Conservation (phyloP, 2,888 invertebrate genomes). For the Lasioglossum leucozonium region DNA sequence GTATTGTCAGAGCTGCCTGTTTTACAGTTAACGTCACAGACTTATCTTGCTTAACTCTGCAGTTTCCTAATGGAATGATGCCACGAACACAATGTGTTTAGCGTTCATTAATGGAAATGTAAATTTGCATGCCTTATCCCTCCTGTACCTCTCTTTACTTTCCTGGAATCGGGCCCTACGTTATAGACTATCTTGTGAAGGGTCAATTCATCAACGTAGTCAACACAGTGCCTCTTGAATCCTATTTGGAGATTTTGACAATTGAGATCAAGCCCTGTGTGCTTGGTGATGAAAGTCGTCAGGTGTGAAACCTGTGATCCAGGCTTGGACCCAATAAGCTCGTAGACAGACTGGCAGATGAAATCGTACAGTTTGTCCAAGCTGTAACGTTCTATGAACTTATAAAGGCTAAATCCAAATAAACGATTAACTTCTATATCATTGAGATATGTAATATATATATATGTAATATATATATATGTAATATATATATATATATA, state of each 20-base stretch:
- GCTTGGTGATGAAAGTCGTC: not conserved
- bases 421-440: slow-evolving; percentile 50
- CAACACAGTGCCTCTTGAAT: slow-evolving; percentile 9
- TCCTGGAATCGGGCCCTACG: not conserved
- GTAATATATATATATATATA: slow-evolving; percentile 70
- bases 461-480: slow-evolving; percentile 32
- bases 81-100: not conserved
- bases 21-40: not conserved
- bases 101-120: not conserved
- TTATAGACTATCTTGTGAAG: not conserved
- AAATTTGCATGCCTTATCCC: not conserved
- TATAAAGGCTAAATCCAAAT: slow-evolving; percentile 56
- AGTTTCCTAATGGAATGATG: not conserved
- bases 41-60: not conserved
- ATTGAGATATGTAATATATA: slow-evolving; percentile 65
- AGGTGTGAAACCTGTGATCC: not conserved
- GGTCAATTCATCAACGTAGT: not conserved
- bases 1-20: not conserved
- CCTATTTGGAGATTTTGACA: slow-evolving; percentile 5
- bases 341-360: not conserved
- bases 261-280: slow-evolving; percentile 9
- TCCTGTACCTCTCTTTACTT: not conserved
- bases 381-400: slow-evolving; percentile 42
- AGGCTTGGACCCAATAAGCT: not conserved
- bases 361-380: not conserved